A percentile compares a stretch with the other conserved stretches of the same genome.
Conservation (phyloP, 2,797 vertebrate genomes). For the Lepilemur septentrionalis region DNA sequence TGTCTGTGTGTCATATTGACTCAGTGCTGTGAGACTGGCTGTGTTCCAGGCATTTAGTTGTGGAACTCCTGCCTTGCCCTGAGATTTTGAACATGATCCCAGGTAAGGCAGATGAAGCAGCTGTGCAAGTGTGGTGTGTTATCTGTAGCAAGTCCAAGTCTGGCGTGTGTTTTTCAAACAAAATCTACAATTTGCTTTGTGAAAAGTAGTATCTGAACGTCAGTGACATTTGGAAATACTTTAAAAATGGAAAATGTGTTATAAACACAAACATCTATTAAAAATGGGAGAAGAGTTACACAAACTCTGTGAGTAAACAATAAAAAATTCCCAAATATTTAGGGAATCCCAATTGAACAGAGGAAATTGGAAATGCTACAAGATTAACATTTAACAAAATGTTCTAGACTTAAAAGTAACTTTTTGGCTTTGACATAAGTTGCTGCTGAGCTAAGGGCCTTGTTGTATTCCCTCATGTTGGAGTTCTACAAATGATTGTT, state of each 20-base stretch:
- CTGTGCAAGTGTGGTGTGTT: slow-evolving; percentile 21
- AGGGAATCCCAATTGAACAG: not conserved
- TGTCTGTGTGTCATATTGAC: slow-evolving; percentile 33
- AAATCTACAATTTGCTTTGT: slow-evolving; percentile 20
- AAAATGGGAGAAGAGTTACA: not conserved
- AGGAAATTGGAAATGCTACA: not conserved
- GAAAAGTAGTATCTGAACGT: slow-evolving; percentile 50
- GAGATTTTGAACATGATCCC: slow-evolving; percentile 62
- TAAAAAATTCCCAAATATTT: not conserved
- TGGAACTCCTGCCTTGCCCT: slow-evolving; percentile 50
- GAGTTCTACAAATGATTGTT: slow-evolving; percentile 18
- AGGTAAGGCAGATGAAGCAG: slow-evolving; percentile 56
- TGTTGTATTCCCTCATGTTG: not conserved
- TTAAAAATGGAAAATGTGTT: slow-evolving; percentile 30
- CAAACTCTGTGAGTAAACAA: not conserved
- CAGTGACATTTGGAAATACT: slow-evolving; percentile 40
- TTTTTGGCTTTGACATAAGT: slow-evolving; percentile 8
- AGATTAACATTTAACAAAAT: not conserved
- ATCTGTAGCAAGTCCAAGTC: slow-evolving; percentile 64
- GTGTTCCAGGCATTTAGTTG: slow-evolving; percentile 15
- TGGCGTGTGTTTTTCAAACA: slow-evolving; percentile 67
- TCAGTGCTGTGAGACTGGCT: slow-evolving; percentile 64
- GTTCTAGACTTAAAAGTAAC: not conserved
- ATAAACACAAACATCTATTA: not conserved
- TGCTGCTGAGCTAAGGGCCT: not conserved